A percentile compares a stretch with the other conserved stretches of the same genome.
phyloP scores from a whole-genome alignment of 2,888 invertebrate genomes.

The Periphyllus acericola region DNA sequence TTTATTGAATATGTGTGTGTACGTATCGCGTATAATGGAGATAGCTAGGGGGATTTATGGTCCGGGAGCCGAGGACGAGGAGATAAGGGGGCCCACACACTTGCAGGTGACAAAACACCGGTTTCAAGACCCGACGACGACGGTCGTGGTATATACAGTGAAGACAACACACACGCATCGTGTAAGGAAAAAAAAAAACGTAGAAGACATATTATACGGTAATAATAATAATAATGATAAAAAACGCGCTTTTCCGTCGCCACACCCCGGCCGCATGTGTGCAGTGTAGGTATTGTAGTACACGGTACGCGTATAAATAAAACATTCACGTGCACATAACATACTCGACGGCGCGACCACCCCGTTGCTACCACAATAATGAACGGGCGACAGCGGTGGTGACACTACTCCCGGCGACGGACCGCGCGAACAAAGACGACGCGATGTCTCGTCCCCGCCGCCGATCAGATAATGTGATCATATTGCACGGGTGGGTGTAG shows the following conservation, averaged over 20 bases:
- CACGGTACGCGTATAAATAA: not conserved
- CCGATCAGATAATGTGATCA: not conserved
- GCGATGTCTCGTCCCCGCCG: not conserved
- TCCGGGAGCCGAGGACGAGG: constrained; percentile 45
- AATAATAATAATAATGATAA: not conserved
- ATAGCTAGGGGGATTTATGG: constrained; percentile 40
- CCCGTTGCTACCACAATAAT: not conserved
- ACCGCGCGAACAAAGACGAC: not conserved
- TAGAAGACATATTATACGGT: not conserved
- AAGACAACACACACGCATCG: not conserved
- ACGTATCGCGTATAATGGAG: not conserved
- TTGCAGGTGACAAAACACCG: constrained; percentile 55
- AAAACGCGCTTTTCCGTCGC: constrained; percentile 9
- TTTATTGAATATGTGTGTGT: too few species aligned
- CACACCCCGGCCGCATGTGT: constrained; percentile 1
- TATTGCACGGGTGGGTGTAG: too few species aligned
- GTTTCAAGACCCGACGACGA: not conserved
- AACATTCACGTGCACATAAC: not conserved
- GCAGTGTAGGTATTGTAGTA: not conserved
- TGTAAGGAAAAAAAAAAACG: not conserved
- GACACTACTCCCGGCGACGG: not conserved
- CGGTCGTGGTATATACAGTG: not conserved
- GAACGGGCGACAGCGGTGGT: not conserved
- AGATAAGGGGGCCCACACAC: constrained; percentile 36
- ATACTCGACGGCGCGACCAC: not conserved